Evolutionary conservation across 2,888 invertebrate species (phyloP), one percentile per base, ranked within the genome.

Genomic region (Helleia helle): DNA sequence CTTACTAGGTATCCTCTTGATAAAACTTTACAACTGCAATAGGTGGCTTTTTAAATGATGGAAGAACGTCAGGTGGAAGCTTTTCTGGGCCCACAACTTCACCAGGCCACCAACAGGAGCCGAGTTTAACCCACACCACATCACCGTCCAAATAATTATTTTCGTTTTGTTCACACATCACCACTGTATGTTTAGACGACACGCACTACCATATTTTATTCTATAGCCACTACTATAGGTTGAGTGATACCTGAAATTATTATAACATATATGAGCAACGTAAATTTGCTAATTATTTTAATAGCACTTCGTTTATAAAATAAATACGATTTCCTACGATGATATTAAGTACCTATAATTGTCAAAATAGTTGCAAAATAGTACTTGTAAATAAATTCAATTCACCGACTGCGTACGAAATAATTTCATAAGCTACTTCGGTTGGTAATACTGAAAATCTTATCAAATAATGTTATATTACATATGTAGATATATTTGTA

Each of bases 81-180:
- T 86, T 86, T 40, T 88, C 87, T 13, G 85, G 66, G 47, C 87
- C 87, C 31, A 88, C 87, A 45, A 94, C 93, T 69, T 92, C 91
- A 7, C 93, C 94, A 15, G 95, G 94, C 95, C 95, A 95, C 93
- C 94, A 95, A 58, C 89, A 90, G 27, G 89, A 86, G 26, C 92
- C 91, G 47, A 94, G 73, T 71, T 94, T 94, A 12, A 94, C 93
- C 94, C 94, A 95, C 48, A 94, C 94, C 57, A 94, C 86, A 59
- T 94, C 93, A 39, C 92, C 92, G 55, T 91, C 90, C 56, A 86
- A 80, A 76, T 91, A 92, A 61, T 68, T 79, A 54, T 88, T 86
- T 79, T 88, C 87, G 58, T 88, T 88, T 77, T 90, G 89, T 59
- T 91, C 91, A 80, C 90, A 89, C 91, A 91, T 91, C 76, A 72